Percentiles rank a stretch among this genome's conserved stretches.
Conservation (phyloP, 1,140 invertebrate genomes). For the Tetramorium simillimum region DNA sequence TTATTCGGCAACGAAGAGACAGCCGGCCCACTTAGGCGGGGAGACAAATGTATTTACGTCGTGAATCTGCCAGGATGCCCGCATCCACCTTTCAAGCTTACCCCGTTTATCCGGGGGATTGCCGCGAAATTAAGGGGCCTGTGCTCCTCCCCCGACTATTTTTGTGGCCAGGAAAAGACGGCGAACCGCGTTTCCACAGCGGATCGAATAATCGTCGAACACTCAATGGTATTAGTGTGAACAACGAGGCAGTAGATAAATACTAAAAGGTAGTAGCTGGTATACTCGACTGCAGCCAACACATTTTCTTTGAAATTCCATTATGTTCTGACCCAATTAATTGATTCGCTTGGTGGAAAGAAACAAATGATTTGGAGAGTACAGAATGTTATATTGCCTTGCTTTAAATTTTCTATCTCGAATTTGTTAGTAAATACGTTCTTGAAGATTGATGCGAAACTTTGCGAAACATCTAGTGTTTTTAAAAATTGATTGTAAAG, state of each 20-base stretch:
- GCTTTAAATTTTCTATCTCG: slow-evolving; percentile 55
- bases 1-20: slow-evolving; percentile 79
- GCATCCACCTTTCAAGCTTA: slow-evolving; percentile 75
- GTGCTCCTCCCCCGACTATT: slow-evolving; percentile 23
- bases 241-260: slow-evolving; percentile 46
- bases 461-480: slow-evolving; percentile 30
- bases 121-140: slow-evolving; percentile 68
- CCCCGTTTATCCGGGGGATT: slow-evolving; percentile 73
- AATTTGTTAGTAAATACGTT: slow-evolving; percentile 52
- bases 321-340: slow-evolving; percentile 46
- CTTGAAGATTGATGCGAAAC: slow-evolving; percentile 46
- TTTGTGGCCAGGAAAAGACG: slow-evolving; percentile 22
- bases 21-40: slow-evolving; percentile 75
- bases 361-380: slow-evolving; percentile 44
- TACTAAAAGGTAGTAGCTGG: slow-evolving; percentile 37
- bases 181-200: slow-evolving; percentile 5
- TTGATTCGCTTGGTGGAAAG: slow-evolving; percentile 32
- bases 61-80: slow-evolving; percentile 75
- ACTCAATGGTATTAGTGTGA: slow-evolving; percentile 44
- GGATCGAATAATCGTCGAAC: slow-evolving; percentile 52
- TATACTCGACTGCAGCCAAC: slow-evolving; percentile 16
- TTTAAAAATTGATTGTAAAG: slow-evolving; percentile 49
- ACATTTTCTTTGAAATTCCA: slow-evolving; percentile 39
- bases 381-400: not conserved
- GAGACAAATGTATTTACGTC: slow-evolving; percentile 79